phyloP scores from a whole-genome alignment of 2,888 invertebrate species.

The Anoplius nigerrimus region DNA sequence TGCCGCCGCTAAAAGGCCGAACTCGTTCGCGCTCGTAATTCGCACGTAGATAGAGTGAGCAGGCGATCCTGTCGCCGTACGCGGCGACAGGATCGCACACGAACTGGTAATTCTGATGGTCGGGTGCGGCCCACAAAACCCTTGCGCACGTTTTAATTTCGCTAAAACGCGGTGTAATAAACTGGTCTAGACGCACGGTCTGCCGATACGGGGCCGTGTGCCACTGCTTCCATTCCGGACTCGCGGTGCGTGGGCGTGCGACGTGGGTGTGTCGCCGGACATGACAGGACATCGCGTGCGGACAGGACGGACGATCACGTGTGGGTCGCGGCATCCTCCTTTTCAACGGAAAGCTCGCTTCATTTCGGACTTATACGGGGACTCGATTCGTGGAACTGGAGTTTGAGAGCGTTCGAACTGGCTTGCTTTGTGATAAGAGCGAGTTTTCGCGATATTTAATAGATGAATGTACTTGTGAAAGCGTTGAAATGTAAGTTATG shows the following conservation, averaged over 20 bases:
- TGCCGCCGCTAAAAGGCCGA: too few relatives aligned
- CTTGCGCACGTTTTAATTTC: conserved; percentile 49
- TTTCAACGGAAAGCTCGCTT: too few relatives aligned
- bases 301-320: conserved; percentile 41
- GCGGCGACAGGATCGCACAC: conserved; percentile 17
- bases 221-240: conserved; percentile 43
- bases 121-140: conserved; percentile 16
- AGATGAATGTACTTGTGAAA: too few relatives aligned
- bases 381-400: too few relatives aligned
- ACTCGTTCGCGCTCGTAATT: neutral
- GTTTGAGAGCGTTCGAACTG: too few relatives aligned
- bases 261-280: conserved; percentile 61
- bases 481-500: too few relatives aligned
- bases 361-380: too few relatives aligned
- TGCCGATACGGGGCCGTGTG: conserved; percentile 24
- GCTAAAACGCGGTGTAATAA: conserved; percentile 56
- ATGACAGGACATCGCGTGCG: conserved; percentile 42
- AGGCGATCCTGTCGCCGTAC: neutral
- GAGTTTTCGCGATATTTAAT: too few relatives aligned
- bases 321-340: conserved; percentile 46
- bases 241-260: conserved; percentile 50
- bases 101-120: conserved; percentile 32
- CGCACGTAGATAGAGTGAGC: conserved; percentile 10
- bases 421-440: too few relatives aligned
- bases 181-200: conserved; percentile 51